Percentiles rank a stretch among this genome's conserved stretches.
phyloP scores from a whole-genome alignment of 2,797 vertebrate species.

The Yasuhikotakia modesta region DNA sequence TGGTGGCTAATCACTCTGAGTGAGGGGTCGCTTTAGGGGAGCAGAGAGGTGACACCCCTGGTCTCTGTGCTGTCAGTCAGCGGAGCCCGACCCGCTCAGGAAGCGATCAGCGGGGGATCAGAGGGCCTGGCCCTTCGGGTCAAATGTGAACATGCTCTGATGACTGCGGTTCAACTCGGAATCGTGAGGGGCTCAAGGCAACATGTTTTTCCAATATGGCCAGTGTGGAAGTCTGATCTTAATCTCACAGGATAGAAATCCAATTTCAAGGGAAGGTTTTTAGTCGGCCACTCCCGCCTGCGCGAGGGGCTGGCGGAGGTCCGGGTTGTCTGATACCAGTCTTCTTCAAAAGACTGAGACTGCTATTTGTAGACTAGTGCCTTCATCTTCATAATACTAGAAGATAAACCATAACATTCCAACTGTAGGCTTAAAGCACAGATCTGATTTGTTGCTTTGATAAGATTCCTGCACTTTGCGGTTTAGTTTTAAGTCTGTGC shows the following conservation, averaged over 20 bases:
- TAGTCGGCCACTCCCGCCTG: constrained; percentile 67
- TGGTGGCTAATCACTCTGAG: constrained; percentile 54
- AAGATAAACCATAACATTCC: constrained; percentile 46
- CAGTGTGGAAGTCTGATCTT: constrained; percentile 74
- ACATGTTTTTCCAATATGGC: constrained; percentile 77
- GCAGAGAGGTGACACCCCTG: constrained; percentile 66
- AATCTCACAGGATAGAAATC: constrained; percentile 82
- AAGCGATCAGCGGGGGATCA: constrained; percentile 66
- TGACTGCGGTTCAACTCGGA: constrained; percentile 57
- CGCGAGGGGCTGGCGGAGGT: constrained; percentile 59
- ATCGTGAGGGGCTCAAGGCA: constrained; percentile 61
- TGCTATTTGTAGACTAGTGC: constrained; percentile 42
- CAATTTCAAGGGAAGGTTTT: constrained; percentile 79
- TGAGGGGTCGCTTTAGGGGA: constrained; percentile 56
- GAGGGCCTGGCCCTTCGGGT: constrained; percentile 62
- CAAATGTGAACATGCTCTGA: constrained; percentile 70
- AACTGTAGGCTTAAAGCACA: constrained; percentile 28
- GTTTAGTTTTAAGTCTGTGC: constrained; percentile 31
- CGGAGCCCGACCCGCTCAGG: constrained; percentile 59
- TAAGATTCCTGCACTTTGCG: constrained; percentile 31
- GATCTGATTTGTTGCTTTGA: constrained; percentile 39
- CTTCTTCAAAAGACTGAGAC: constrained; percentile 64
- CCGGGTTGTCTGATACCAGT: constrained; percentile 65
- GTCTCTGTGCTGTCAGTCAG: constrained; percentile 62
- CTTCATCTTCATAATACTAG: constrained; percentile 41